Base-by-base conservation (phyloP, 2,113 vertebrate species). In the Pontoporia blainvillei region DNA sequence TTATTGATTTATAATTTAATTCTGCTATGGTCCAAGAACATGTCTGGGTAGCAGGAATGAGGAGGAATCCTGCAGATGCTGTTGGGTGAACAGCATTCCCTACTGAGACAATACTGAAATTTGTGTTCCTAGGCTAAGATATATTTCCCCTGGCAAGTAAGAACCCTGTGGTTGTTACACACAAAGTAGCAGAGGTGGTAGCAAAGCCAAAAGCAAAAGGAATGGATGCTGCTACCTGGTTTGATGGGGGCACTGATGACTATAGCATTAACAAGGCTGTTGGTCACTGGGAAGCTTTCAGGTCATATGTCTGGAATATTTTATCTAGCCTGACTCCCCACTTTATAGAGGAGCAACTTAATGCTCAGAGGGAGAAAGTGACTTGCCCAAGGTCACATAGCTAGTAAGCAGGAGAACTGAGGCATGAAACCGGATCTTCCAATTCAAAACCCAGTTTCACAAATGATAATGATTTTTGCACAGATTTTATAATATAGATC, bases 181-280 rank as follows among this genome's bases (percentile, higher is more conserved):
- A 8, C 17, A 85, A 97, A 15, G 97, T 12, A 75, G 69, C 8
- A 44, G 98, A 97, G n/a, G 97, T 86, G 10, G 71, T 66, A 6
- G 97, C 17, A 67, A 97, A 91, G 89, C 98, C 98, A 39, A 99
- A 20, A 20, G 96, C 67, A 94, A 99, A 97, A 61, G 98, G 98
- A 13, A 97, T 71, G 5, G 98, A 75, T 9, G 98, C n/a, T 27
- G 97, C 93, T 29, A 98, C 90, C 90, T 99, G 99, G 97, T 92
- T 96, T 75, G 79, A 78, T 25, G 59, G 97, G 97, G 0, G 27
- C 66, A 0, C 92, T 96, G 72, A 2, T 92, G 5, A 97, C 20
- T 0, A 0, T 49, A 0, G 96, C 86, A 93, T 75, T 54, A 36
- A 44, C 86, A 81, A 90, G 84, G 9, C 39, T 83, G 10, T 83